Evolutionary conservation across 2,113 vertebrate genomes (phyloP).

Genomic region (Prionailurus viverrinus): DNA sequence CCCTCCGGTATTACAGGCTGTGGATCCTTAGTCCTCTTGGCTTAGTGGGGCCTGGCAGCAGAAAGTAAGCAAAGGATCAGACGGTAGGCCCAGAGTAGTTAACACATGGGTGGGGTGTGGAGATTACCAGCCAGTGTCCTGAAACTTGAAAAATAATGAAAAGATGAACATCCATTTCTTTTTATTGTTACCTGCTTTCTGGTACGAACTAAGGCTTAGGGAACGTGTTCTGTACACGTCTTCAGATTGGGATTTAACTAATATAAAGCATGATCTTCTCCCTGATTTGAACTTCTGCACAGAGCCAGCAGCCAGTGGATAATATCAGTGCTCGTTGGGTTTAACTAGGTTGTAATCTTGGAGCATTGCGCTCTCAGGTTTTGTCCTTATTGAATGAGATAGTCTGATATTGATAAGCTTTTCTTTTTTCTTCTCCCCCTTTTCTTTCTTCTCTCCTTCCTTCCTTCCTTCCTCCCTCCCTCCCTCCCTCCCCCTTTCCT

Average conservation of each 20-base stretch:
- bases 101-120: not conserved
- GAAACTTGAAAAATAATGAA: not conserved
- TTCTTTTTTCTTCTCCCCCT: too few relatives aligned
- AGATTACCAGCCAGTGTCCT: not conserved
- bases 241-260: not conserved
- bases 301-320: not conserved
- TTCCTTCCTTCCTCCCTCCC: too few relatives aligned
- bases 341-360: not conserved
- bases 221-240: not conserved
- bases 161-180: not conserved
- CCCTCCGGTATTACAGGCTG: not conserved
- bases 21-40: too few relatives aligned
- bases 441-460: not conserved
- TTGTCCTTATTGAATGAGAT: not conserved
- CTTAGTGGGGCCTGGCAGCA: not conserved
- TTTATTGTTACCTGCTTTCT: not conserved
- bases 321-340: not conserved
- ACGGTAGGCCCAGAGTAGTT: not conserved
- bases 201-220: not conserved
- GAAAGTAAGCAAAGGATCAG: not conserved
- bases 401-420: not conserved
- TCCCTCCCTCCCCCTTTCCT: accelerated
- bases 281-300: too few relatives aligned
- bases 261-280: not conserved
- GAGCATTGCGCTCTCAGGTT: not conserved